Evolutionary conservation across 2,797 vertebrate species (phyloP).

Genomic region (Rhabdophis nuchalis): DNA sequence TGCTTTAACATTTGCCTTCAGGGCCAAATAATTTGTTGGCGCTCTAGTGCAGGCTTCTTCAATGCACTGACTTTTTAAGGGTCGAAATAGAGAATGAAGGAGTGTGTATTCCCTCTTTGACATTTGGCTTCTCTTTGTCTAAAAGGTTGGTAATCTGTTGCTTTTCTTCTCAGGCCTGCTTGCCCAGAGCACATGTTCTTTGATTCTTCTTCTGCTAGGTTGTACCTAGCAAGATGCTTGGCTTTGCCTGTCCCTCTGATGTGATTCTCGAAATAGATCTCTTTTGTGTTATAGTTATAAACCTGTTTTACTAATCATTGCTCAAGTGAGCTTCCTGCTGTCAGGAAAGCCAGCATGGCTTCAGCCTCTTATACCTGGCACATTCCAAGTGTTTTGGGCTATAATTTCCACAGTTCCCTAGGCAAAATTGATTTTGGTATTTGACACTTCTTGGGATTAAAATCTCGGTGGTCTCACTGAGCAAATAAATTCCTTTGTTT

Average conservation of each 20-base stretch:
- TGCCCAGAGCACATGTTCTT: not conserved
- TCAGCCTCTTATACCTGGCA: not conserved
- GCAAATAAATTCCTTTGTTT: not conserved
- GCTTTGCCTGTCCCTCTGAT: not conserved
- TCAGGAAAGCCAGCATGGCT: not conserved
- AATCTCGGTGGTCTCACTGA: not conserved
- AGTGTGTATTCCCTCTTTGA: not conserved
- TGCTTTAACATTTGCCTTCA: not conserved
- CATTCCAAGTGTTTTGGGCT: not conserved
- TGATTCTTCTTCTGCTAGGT: not conserved
- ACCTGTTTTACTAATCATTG: not conserved
- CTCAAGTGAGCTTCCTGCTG: not conserved
- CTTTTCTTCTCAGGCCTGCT: not conserved
- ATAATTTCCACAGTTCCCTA: not conserved
- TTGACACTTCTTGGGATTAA: not conserved
- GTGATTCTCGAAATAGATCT: not conserved
- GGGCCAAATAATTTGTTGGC: not conserved
- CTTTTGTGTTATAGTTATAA: not conserved
- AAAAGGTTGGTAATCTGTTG: not conserved
- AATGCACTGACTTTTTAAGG: not conserved
- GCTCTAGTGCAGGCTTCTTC: not conserved
- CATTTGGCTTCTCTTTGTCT: not conserved
- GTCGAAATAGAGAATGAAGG: not conserved
- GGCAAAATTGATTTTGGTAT: not conserved
- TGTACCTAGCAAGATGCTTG: not conserved